Base-by-base conservation (phyloP, 2,797 vertebrate species). In the Karalla daura region DNA sequence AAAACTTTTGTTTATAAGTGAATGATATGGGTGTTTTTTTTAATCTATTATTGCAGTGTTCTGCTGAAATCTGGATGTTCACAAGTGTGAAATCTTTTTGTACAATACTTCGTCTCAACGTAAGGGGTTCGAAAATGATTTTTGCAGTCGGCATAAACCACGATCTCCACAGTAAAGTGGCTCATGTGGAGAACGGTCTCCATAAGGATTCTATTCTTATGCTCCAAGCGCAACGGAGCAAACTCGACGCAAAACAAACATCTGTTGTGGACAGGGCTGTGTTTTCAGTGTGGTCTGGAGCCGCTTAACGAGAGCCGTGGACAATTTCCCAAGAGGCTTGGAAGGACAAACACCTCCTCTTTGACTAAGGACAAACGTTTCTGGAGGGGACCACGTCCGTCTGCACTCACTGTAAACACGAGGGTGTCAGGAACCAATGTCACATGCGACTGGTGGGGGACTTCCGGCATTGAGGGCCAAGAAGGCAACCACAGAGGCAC, bases 201-300 rank as follows among this genome's bases (percentile, higher is more conserved):
- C 81, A 71, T 76, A 77, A 78, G 71, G 63, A 70, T 80, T 85
- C 90, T 93, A 93, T 94, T 94, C 89, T 91, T 88, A 81, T 68
- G 77, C 84, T 84, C 70, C 51, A 56, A 82, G 72, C 52, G 69
- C 78, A 87, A 83, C 75, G 78, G 72, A 81, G 81, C 77, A 81
- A 85, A 89, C 81, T 87, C 72, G 63, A 77, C 41, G 52, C 86
- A 88, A 92, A 91, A 90, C 91, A 93, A 94, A 93, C 86, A 93
- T 93, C 93, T 94, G 91, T 91, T 93, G 91, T 91, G 86, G 83
- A 93, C 83, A 75, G 74, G 77, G 68, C 84, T 85, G 82, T 85
- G 86, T 92, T 93, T 92, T 88, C 76, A 75, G 72, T 90, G 90
- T 85, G 92, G 92, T 92, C 89, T 84, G 86, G 82, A 89, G 85